Evolutionary conservation across 1,140 invertebrate species (phyloP).

Genomic region (Drosophila virilis): DNA sequence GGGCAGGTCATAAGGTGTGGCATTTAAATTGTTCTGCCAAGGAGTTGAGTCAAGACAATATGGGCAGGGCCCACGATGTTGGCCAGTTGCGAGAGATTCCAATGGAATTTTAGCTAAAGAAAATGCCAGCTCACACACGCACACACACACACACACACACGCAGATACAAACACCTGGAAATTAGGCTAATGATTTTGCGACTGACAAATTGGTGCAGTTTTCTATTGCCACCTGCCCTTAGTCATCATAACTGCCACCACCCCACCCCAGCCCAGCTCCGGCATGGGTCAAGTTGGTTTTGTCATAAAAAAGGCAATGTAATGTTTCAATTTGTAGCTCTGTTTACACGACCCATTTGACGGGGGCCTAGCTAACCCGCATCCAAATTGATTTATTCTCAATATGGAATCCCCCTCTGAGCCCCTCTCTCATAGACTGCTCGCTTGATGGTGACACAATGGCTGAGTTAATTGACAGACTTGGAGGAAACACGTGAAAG

Average conservation of each 20-base stretch:
- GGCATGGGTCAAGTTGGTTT: conserved; percentile 9
- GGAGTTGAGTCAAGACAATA: conserved; percentile 59
- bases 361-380: conserved; percentile 16
- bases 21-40: conserved; percentile 79
- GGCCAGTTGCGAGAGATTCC: too few species aligned
- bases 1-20: conserved; percentile 62
- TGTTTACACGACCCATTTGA: conserved; percentile 25
- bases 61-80: conserved; percentile 47
- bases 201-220: conserved; percentile 78
- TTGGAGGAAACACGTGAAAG: background rate
- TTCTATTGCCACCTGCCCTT: conserved; percentile 52
- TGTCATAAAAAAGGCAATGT: conserved; percentile 8
- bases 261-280: background rate
- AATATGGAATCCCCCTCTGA: background rate
- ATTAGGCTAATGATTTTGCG: conserved; percentile 78
- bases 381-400: conserved; percentile 50
- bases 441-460: conserved; percentile 45
- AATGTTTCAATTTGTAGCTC: conserved; percentile 42
- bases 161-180: conserved; percentile 4
- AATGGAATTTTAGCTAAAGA: conserved; percentile 50
- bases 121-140: conserved; percentile 65
- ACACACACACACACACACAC: conserved; percentile 38
- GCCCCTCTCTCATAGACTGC: background rate
- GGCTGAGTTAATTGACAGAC: conserved; percentile 1
- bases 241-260: conserved; percentile 50